Base-by-base conservation (phyloP, 2,797 vertebrate genomes). In the Cyprinella venusta region DNA sequence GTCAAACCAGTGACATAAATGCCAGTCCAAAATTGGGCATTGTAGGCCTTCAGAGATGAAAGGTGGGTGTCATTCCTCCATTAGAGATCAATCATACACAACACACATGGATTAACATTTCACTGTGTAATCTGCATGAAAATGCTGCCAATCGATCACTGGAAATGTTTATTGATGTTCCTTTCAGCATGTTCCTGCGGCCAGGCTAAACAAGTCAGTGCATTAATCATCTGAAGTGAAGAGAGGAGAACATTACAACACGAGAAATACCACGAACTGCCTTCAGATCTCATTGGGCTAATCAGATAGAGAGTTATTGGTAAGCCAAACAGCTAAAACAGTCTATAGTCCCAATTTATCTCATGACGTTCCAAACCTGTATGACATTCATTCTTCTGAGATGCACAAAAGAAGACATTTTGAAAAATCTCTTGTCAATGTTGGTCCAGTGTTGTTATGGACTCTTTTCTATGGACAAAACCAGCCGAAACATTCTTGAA, bases 161-260 rank as follows among this genome's bases (percentile, higher is more conserved):
- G 67, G 75, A 82, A 82, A 67, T 86, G 67, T 83, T 79, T 86
- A 83, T 82, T 83, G 80, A 82, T 61, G 76, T 76, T 83, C 24
- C 61, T 79, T 83, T 78, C 77, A 36, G 69, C 45, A 61, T 52
- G 64, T 69, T 7, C 70, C 77, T 67, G 77, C n/a, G 59, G 82
- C 82, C 68, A 40, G 76, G 76, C 79, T 71, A 81, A 77, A 76
- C 64, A 63, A 79, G 76, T 74, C 69, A 74, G 36, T 76, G 30
- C 68, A 79, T 82, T 67, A 82, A 83, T 83, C 76, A 78, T 81
- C 61, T 33, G 36, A 72, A 56, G 40, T 54, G 36, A 78, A 78
- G 38, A 33, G 56, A 72, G 71, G 76, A 71, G 10, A 82, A 21
- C 38, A 19, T 76, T 38, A 48, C 33, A 69, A 30, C 12, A 13